Evolutionary conservation across 2,113 vertebrate species (phyloP), one percentile per base, ranked within the genome.

Genomic region (Cairina moschata): DNA sequence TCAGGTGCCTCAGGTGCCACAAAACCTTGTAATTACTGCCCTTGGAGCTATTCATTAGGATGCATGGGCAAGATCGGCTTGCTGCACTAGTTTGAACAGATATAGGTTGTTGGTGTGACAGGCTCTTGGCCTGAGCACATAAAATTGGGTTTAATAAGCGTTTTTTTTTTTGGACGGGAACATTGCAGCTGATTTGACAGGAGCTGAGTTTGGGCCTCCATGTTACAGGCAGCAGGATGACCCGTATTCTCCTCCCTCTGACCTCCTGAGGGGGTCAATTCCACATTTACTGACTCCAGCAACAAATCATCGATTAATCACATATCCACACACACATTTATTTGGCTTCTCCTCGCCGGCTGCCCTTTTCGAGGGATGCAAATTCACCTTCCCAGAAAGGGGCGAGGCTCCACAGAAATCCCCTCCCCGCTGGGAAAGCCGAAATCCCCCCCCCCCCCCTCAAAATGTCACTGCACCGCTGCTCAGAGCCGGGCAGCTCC

Each of bases 121-220:
- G 31, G 62, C 55, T 9, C 48, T 55, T 1, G 14, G 12, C 29
- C 63, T 6, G 60, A 15, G 22, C 36, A 8, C 3, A 0, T 6
- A 8, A 20, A 1, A 0, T 1, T 1, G 38, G 55, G 3, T 23
- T 34, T 36, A 40, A 48, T 0, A 9, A 40, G 28, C 2, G 11
- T 40, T 12, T 12, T 40, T n/a, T n/a, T n/a, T 62, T 56, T 7
- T 54, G 1, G 84, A 22, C 66, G 42, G 54, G 25, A 69, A 34
- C 28, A 7, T 6, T 4, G n/a, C 79, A n/a, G n/a, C n/a, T 8
- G 21, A 28, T 26, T 3, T 17, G 38, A 17, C 67, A 3, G 31
- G 40, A 46, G 25, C 23, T 0, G 42, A 36, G 29, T 13, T 8
- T 5, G 18, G 29, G 29, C 32, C 44, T 17, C 23, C 3, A 7